Percentiles rank a stretch among this genome's conserved stretches.
Evolutionary conservation across 2,797 vertebrate genomes (phyloP).

Genomic region (Dermochelys coriacea): DNA sequence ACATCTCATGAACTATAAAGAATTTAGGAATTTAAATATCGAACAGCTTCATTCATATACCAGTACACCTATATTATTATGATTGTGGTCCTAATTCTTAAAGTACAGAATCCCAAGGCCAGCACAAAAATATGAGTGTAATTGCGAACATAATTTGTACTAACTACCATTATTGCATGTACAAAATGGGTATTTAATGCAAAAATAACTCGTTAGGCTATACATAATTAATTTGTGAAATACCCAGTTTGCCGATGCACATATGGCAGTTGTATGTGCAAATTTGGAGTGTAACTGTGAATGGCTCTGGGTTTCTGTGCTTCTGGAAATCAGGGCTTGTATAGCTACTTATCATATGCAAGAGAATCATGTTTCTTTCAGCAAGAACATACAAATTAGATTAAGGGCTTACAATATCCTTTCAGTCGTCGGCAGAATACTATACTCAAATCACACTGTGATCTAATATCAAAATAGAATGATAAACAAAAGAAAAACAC

Average conservation of each 20-base stretch:
- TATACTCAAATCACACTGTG: background rate
- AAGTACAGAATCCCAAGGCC: background rate
- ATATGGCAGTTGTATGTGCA: background rate
- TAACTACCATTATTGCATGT: background rate
- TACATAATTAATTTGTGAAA: background rate
- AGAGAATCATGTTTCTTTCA: background rate
- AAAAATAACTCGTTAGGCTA: background rate
- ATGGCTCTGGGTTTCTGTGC: background rate
- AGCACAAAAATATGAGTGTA: background rate
- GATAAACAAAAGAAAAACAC: background rate
- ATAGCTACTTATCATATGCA: background rate
- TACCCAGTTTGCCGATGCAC: background rate
- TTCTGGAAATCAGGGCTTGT: conserved; percentile 14
- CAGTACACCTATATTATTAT: background rate
- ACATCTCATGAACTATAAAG: background rate
- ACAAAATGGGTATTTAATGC: background rate
- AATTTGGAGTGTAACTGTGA: background rate
- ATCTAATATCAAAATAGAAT: background rate
- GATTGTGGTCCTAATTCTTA: background rate
- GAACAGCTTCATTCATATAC: background rate
- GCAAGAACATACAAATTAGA: conserved; percentile 5
- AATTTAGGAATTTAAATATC: background rate
- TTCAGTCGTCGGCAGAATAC: background rate
- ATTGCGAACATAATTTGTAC: background rate
- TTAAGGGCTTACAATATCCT: background rate